Conservation (phyloP, 1,140 invertebrate species). For the Dendrolimus kikuchii region DNA sequence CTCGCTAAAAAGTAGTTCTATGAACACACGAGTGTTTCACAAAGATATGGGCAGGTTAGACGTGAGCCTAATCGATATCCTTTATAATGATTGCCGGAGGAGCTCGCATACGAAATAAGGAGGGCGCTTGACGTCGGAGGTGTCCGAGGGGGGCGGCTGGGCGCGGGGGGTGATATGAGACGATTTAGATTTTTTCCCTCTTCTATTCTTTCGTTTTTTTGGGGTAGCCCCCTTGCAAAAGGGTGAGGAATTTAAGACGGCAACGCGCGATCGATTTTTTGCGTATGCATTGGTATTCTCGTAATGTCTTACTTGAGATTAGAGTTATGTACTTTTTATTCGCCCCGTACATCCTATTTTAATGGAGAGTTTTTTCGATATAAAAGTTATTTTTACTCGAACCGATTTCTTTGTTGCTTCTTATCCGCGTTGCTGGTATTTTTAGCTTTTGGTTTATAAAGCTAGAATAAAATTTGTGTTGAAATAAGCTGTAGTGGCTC, state of each 20-base stretch:
- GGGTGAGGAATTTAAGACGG: slow-evolving; percentile 71
- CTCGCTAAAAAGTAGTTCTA: slow-evolving; percentile 18
- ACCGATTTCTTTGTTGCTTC: too few species aligned
- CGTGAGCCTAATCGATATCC: slow-evolving; percentile 68
- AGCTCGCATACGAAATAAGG: slow-evolving; percentile 72
- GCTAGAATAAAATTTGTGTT: too few species aligned
- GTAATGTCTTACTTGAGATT: slow-evolving; percentile 70
- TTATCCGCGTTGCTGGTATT: too few species aligned
- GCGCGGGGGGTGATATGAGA: slow-evolving; percentile 66
- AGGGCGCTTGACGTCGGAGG: slow-evolving; percentile 61
- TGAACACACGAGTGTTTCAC: slow-evolving; percentile 52
- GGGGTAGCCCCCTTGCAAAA: slow-evolving; percentile 65
- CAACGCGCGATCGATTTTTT: slow-evolving; percentile 64
- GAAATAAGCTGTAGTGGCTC: too few species aligned
- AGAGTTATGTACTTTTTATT: slow-evolving; percentile 57
- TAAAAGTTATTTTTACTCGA: too few species aligned
- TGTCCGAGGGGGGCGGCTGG: slow-evolving; percentile 43
- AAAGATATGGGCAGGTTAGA: slow-evolving; percentile 65
- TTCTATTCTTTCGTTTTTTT: slow-evolving; percentile 72
- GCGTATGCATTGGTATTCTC: slow-evolving; percentile 68
- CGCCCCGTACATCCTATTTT: neutral
- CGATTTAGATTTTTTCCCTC: slow-evolving; percentile 72
- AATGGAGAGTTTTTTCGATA: too few species aligned
- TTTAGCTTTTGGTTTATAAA: too few species aligned
- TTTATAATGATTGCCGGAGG: slow-evolving; percentile 69